These are phyloP conservation scores for Centropus unirufus DNA, from an alignment of 2,113 vertebrate species.

Conservation along the genomic window DNA sequence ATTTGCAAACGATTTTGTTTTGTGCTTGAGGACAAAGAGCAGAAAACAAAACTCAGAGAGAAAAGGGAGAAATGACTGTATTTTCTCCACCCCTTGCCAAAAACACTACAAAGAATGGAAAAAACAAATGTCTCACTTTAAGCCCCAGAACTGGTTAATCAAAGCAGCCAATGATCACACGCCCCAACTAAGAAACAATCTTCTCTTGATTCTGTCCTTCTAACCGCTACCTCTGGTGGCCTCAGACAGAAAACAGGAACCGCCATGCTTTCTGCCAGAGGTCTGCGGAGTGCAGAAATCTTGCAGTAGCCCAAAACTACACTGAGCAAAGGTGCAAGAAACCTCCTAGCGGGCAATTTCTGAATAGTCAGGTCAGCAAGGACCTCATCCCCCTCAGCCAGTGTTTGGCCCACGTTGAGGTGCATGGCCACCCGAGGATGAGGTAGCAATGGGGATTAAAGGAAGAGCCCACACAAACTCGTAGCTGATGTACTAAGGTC, in stretches of 20 bases:
- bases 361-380: not conserved
- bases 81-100: constrained; percentile 31
- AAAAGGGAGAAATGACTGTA: not conserved
- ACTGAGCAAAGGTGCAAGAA: not conserved
- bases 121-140: constrained; percentile 24
- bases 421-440: not conserved
- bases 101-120: constrained; percentile 24
- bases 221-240: constrained; percentile 57
- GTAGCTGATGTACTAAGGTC: accelerated
- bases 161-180: constrained; percentile 10
- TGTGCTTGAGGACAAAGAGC: not conserved
- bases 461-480: not conserved
- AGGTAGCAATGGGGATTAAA: not conserved
- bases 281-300: not conserved
- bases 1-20: constrained; percentile 2
- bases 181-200: not conserved
- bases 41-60: not conserved
- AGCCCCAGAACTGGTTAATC: constrained; percentile 32
- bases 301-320: not conserved
- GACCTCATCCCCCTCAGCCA: not conserved
- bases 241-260: constrained; percentile 59
- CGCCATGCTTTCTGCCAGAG: not conserved
- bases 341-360: not conserved
- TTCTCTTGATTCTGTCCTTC: constrained; percentile 59
- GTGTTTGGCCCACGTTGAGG: not conserved